phyloP scores from a whole-genome alignment of 2,888 invertebrate genomes.

The Tipula unca region DNA sequence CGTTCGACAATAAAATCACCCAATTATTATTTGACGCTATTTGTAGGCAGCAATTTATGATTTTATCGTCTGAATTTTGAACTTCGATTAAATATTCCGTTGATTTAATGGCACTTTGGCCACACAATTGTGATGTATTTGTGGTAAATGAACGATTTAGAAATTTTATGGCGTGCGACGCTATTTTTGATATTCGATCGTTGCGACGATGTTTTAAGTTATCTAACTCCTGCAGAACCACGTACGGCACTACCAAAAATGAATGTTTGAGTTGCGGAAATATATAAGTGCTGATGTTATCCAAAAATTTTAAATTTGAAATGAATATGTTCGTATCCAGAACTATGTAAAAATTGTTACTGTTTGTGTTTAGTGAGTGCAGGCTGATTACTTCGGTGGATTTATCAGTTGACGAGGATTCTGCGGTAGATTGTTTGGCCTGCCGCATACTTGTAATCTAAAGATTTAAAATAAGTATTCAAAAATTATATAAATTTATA shows the following conservation, averaged over 20 bases:
- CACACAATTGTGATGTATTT: slow-evolving; percentile 2
- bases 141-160: slow-evolving; percentile 32
- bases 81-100: slow-evolving; percentile 38
- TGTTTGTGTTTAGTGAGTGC: not conserved
- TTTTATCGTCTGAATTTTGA: slow-evolving; percentile 44
- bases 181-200: slow-evolving; percentile 27
- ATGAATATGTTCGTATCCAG: slow-evolving; percentile 47
- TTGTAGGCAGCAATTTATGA: slow-evolving; percentile 46
- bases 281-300: not conserved
- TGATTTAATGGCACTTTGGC: slow-evolving; percentile 44
- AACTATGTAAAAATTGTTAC: slow-evolving; percentile 37
- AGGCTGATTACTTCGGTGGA: not conserved
- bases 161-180: slow-evolving; percentile 33
- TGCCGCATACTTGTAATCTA: no score
- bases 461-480: no score
- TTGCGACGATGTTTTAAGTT: slow-evolving; percentile 37
- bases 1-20: slow-evolving; percentile 44
- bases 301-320: slow-evolving; percentile 31
- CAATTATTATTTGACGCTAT: slow-evolving; percentile 36
- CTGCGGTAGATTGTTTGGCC: not conserved
- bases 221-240: slow-evolving; percentile 47
- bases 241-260: slow-evolving; percentile 43
- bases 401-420: not conserved
- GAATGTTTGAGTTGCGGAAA: not conserved
- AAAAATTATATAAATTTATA: not conserved